A percentile compares a stretch with the other conserved stretches of the same genome.
Evolutionary conservation across 2,888 invertebrate species (phyloP).

Genomic region (Acrocyrtus sp.): DNA sequence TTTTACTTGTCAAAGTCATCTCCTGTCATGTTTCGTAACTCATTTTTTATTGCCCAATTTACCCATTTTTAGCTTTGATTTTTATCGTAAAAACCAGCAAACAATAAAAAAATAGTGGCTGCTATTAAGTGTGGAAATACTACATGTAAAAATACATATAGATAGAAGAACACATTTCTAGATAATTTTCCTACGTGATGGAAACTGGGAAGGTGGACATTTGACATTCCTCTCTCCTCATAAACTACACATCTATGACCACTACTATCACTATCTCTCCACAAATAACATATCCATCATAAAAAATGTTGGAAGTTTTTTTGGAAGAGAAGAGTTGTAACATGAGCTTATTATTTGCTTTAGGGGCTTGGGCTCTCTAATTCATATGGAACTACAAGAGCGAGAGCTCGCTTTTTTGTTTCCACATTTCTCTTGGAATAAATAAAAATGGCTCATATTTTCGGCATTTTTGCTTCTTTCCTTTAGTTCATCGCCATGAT

Average conservation of each 20-base stretch:
- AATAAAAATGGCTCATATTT: neutral
- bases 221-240: neutral
- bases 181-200: constrained; percentile 1
- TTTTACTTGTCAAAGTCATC: constrained; percentile 1
- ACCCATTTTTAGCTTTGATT: neutral
- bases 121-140: too few relatives aligned
- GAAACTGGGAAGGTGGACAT: neutral
- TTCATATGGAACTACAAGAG: too few relatives aligned
- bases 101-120: too few relatives aligned
- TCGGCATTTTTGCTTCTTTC: neutral
- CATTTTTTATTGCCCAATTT: constrained; percentile 20
- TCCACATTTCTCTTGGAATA: neutral
- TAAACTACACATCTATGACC: neutral
- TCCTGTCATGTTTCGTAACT: constrained; percentile 28
- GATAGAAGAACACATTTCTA: constrained; percentile 1
- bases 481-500: too few relatives aligned
- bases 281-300: neutral
- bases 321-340: neutral
- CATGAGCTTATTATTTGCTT: constrained; percentile 36
- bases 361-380: constrained; percentile 34
- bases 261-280: neutral
- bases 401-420: neutral
- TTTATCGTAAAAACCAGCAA: neutral
- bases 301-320: neutral
- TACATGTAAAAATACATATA: neutral